Percentiles rank a stretch among this genome's conserved stretches.
These are phyloP conservation scores for Sipha maydis DNA, from an alignment of 2,888 invertebrate species.

Conservation along the genomic window DNA sequence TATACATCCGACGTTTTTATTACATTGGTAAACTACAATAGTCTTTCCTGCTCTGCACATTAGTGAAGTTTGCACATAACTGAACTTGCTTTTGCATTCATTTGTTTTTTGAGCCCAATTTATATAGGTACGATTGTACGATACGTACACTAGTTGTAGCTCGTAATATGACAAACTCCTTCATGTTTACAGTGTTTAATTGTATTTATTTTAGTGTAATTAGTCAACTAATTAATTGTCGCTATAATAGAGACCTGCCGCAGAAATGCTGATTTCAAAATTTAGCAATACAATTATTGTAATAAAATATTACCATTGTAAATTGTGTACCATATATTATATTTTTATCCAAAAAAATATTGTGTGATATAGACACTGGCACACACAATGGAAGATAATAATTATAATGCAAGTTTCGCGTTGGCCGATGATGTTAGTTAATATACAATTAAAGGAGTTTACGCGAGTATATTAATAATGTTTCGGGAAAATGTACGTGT, in stretches of 20 bases:
- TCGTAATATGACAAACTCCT: background rate
- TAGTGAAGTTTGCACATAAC: background rate
- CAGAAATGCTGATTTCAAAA: background rate
- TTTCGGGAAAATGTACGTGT: background rate
- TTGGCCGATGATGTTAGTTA: background rate
- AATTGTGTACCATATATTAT: too few relatives aligned
- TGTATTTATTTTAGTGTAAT: background rate
- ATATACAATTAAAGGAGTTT: too few relatives aligned
- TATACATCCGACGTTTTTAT: background rate
- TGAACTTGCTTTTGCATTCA: conserved; percentile 4
- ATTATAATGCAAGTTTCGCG: background rate
- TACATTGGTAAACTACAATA: background rate
- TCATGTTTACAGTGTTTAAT: background rate
- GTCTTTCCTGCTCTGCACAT: background rate
- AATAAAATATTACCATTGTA: background rate
- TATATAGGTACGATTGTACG: background rate
- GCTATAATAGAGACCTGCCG: background rate
- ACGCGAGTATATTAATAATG: background rate
- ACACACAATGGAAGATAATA: too few relatives aligned
- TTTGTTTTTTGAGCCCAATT: background rate
- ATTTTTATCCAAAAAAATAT: background rate
- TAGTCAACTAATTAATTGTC: background rate
- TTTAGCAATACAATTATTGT: background rate
- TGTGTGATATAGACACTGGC: too few relatives aligned
- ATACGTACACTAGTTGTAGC: background rate